Percentiles rank a stretch among this genome's conserved stretches.
phyloP scores from a whole-genome alignment of 2,113 vertebrate species.

The Periophthalmus modestus region DNA sequence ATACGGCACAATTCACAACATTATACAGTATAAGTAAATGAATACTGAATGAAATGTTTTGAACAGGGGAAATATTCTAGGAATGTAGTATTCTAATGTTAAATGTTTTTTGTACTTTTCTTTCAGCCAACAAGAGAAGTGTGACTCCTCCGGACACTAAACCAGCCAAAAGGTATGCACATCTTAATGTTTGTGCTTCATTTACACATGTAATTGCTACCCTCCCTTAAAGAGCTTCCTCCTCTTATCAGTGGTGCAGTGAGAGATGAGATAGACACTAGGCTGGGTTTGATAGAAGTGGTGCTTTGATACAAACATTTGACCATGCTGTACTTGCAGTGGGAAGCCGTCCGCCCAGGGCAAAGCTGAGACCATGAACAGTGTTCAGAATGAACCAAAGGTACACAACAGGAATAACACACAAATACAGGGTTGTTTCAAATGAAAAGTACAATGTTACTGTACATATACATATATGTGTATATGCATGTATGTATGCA shows the following conservation, averaged over 20 bases:
- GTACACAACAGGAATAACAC: not conserved
- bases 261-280: too few species aligned
- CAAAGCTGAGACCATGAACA: not conserved
- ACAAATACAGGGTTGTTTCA: not conserved
- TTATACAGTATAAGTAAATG: too few species aligned
- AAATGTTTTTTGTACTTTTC: not conserved
- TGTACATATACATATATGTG: too few species aligned
- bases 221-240: too few species aligned
- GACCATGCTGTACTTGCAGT: not conserved
- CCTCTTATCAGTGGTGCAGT: too few species aligned
- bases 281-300: too few species aligned
- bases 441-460: not conserved
- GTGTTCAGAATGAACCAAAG: not conserved
- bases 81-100: not conserved
- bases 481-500: too few species aligned
- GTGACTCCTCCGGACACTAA: slow-evolving; percentile 9
- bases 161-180: slow-evolving; percentile 58
- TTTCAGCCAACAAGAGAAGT: not conserved
- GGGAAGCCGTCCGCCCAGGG: not conserved
- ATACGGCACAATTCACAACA: too few species aligned
- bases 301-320: too few species aligned
- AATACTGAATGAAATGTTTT: too few species aligned
- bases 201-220: too few species aligned
- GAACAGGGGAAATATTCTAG: not conserved
- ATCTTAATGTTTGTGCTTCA: not conserved